Percentiles rank a stretch among this genome's conserved stretches.
These are phyloP conservation scores for Lasioglossum calceatum DNA, from an alignment of 2,888 invertebrate species.

Conservation along the genomic window DNA sequence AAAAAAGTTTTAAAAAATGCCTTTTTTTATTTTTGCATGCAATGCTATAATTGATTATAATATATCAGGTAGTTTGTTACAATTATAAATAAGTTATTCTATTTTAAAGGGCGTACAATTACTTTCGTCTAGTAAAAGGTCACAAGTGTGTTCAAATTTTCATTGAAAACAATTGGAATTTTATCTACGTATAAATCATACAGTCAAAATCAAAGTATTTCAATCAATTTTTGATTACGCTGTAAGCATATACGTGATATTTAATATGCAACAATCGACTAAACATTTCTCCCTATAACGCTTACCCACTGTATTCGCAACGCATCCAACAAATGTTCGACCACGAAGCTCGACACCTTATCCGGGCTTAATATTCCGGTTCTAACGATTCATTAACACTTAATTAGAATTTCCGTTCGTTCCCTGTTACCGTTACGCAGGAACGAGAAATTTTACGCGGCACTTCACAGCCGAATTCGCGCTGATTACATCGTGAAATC, in stretches of 20 bases:
- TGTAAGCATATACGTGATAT: background rate
- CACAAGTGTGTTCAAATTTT: no score
- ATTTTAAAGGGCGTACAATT: no score
- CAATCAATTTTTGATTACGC: background rate
- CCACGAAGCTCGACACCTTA: constrained; percentile 1
- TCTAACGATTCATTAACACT: constrained; percentile 48
- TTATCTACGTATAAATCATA: background rate
- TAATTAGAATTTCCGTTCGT: constrained; percentile 40
- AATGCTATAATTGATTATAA: no score
- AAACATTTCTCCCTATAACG: background rate
- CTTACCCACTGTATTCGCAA: background rate
- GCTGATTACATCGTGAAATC: constrained; percentile 28
- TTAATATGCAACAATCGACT: background rate
- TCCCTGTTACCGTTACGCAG: constrained; percentile 27
- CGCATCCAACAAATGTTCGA: background rate
- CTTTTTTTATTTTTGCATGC: no score
- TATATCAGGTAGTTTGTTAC: no score
- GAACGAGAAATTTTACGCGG: constrained; percentile 44
- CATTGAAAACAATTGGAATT: no score
- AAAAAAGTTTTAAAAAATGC: no score
- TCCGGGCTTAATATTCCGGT: constrained; percentile 10
- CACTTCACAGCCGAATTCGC: constrained; percentile 30
- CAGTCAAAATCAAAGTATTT: background rate
- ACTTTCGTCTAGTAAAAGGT: no score
- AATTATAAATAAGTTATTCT: no score